Conservation (phyloP, 2,888 invertebrate species). For the Megaustenia siamemsis region DNA sequence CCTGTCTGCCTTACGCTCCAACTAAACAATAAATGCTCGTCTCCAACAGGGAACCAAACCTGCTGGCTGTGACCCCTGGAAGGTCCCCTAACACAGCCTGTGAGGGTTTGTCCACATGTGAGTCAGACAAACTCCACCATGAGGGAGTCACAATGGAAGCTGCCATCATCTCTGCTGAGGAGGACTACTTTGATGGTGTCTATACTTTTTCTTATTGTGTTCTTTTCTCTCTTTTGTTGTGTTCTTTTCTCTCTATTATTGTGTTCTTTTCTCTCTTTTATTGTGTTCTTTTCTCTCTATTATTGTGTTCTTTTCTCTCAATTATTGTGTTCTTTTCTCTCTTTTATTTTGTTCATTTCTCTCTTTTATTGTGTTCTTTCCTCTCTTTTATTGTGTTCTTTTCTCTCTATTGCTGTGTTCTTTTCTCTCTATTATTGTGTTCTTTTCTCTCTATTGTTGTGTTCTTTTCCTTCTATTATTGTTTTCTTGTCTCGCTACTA, state of each 20-base stretch:
- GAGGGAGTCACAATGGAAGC: neutral
- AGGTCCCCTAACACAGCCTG: neutral
- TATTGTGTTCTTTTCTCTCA: neutral
- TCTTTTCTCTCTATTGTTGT: neutral
- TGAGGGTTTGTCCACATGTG: neutral
- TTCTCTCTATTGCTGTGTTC: neutral
- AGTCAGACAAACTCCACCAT: neutral
- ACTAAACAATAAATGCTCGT: neutral
- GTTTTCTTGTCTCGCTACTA: no score
- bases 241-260: neutral
- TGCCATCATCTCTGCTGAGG: constrained; percentile 60
- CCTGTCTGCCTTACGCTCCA: no score
- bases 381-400: neutral
- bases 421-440: neutral
- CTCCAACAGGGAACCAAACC: constrained; percentile 22
- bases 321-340: neutral
- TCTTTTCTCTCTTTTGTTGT: neutral
- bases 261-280: neutral
- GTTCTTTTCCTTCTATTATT: neutral
- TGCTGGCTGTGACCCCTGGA: neutral
- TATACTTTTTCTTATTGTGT: neutral
- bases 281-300: neutral
- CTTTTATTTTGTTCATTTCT: neutral
- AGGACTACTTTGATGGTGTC: constrained; percentile 76
- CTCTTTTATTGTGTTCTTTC: neutral